phyloP scores from a whole-genome alignment of 2,113 vertebrate genomes.

The Hemichromis elongatus region DNA sequence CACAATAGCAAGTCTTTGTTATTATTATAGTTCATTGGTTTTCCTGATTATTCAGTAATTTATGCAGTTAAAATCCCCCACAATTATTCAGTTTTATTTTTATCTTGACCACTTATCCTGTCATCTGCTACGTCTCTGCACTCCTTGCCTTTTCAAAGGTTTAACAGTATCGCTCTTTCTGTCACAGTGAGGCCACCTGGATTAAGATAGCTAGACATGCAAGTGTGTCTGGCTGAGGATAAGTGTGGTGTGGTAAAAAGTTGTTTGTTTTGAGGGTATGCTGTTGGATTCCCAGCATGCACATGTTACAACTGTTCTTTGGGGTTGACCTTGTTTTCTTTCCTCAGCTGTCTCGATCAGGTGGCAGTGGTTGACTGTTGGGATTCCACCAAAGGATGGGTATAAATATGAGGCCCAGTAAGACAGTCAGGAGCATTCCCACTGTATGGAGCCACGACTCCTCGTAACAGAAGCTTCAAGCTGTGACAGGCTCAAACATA shows the following conservation, averaged over 20 bases:
- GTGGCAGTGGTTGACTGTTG: slow-evolving; percentile 71
- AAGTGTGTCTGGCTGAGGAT: slow-evolving; percentile 41
- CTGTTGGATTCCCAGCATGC: slow-evolving; percentile 41
- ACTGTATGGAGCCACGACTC: slow-evolving; percentile 50
- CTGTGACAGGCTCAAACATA: slow-evolving; percentile 14
- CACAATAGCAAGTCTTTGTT: not conserved
- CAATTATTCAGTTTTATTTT: not conserved
- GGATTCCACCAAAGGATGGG: slow-evolving; percentile 48
- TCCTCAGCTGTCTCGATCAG: slow-evolving; percentile 65
- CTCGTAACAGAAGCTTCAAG: slow-evolving; percentile 40
- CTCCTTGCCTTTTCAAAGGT: not conserved
- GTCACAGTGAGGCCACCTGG: slow-evolving; percentile 58
- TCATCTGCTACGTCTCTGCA: not conserved
- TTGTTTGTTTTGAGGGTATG: slow-evolving; percentile 30
- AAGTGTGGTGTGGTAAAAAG: slow-evolving; percentile 26
- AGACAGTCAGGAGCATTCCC: slow-evolving; percentile 40
- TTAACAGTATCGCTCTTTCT: not conserved
- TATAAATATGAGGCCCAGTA: slow-evolving; percentile 69
- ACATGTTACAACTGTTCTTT: slow-evolving; percentile 51
- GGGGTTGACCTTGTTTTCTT: slow-evolving; percentile 52
- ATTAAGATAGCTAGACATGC: slow-evolving; percentile 42
- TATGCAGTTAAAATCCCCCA: not conserved
- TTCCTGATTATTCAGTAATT: not conserved
- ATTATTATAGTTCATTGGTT: rapidly evolving
- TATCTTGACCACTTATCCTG: not conserved